phyloP scores from a whole-genome alignment of 2,888 invertebrate species.

The Ophioninae sp. region DNA sequence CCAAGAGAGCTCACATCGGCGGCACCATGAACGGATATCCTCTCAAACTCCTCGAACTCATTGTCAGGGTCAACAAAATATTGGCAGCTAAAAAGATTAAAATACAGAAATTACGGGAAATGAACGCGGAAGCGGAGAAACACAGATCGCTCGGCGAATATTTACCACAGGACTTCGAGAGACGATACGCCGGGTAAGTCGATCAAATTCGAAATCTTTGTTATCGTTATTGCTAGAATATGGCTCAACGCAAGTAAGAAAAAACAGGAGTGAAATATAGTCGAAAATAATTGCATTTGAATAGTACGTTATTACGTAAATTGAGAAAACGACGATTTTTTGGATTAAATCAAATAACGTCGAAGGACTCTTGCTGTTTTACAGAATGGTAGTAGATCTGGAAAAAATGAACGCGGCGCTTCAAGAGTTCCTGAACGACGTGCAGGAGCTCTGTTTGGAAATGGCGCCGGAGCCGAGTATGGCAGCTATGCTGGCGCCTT shows the following conservation, averaged over 20 bases:
- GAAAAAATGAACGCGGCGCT: slow-evolving; percentile 95
- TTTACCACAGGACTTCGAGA: slow-evolving; percentile 93
- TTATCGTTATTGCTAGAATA: background rate
- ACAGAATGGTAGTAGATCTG: slow-evolving; percentile 88
- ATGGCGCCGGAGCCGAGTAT: slow-evolving; percentile 93
- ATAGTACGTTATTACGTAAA: too few species aligned
- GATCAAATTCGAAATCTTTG: background rate
- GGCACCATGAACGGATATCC: slow-evolving; percentile 91
- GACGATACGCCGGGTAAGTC: slow-evolving; percentile 90
- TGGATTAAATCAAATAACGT: background rate
- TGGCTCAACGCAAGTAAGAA: too few species aligned
- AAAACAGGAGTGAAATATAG: too few species aligned
- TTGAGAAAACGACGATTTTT: too few species aligned
- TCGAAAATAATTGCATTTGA: too few species aligned
- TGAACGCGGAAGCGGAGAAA: slow-evolving; percentile 96
- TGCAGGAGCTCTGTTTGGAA: slow-evolving; percentile 92
- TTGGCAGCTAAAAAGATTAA: slow-evolving; percentile 91
- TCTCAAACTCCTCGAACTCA: slow-evolving; percentile 90
- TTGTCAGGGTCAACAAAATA: slow-evolving; percentile 94
- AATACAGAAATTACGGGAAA: slow-evolving; percentile 89
- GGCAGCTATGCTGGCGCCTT: slow-evolving; percentile 93
- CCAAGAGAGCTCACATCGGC: slow-evolving; percentile 80
- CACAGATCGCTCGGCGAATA: slow-evolving; percentile 90
- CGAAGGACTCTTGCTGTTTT: background rate
- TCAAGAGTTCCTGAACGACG: slow-evolving; percentile 91